These are phyloP conservation scores for Camelus bactrianus DNA, from an alignment of 2,113 vertebrate genomes.

Conservation along the genomic window DNA sequence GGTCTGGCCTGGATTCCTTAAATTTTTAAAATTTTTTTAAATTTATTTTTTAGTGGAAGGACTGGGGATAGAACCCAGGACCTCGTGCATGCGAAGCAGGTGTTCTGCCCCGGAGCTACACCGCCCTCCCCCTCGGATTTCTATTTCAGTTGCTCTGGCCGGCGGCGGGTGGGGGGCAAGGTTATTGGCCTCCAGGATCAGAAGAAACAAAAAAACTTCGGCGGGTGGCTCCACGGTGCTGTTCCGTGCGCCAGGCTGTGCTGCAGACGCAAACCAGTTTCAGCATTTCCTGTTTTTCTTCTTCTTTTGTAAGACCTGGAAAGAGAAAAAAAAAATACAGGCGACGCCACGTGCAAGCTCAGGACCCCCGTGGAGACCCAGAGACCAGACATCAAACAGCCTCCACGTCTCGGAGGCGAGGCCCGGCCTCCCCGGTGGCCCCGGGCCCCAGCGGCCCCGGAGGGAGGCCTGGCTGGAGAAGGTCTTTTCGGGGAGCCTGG, in stretches of 20 bases:
- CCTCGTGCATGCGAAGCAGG: too few species aligned
- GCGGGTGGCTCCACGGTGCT: too few species aligned
- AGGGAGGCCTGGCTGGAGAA: rapidly evolving
- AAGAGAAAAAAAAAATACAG: too few species aligned
- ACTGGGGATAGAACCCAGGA: too few species aligned
- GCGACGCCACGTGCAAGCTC: background rate
- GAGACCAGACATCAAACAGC: background rate
- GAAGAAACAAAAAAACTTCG: background rate
- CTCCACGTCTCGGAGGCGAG: background rate
- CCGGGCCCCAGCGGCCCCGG: rapidly evolving
- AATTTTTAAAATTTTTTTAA: too few species aligned
- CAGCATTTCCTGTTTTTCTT: background rate
- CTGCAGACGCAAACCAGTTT: background rate
- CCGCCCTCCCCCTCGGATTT: background rate
- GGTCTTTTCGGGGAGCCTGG: background rate
- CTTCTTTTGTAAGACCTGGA: background rate
- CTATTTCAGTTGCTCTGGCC: background rate
- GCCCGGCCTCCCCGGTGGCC: background rate
- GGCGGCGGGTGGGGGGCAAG: background rate
- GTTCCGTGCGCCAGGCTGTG: background rate
- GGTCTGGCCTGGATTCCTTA: too few species aligned
- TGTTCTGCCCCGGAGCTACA: too few species aligned
- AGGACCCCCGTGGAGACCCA: background rate
- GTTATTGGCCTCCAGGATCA: background rate
- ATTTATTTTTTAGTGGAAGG: too few species aligned